Percentiles rank a stretch among this genome's conserved stretches.
Evolutionary conservation across 2,113 vertebrate species (phyloP).

Genomic region (Bubo blakistoni): DNA sequence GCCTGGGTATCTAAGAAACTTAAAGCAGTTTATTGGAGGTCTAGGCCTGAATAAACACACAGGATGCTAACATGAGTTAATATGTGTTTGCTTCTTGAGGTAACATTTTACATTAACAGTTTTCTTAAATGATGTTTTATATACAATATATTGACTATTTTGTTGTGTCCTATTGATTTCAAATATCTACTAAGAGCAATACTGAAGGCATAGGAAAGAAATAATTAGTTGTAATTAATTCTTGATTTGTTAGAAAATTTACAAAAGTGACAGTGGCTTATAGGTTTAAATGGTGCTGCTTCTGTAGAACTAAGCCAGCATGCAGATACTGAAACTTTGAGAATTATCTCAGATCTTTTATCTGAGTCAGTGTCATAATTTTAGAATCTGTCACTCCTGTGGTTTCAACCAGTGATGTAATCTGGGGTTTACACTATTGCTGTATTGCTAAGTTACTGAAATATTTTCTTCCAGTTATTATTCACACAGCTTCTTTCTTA

Average conservation of each 20-base stretch:
- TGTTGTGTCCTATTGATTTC: background rate
- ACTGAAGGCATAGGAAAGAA: background rate
- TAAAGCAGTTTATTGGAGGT: background rate
- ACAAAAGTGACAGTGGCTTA: background rate
- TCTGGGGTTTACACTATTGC: background rate
- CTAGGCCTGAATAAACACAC: background rate
- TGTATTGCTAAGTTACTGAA: background rate
- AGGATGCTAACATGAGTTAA: background rate
- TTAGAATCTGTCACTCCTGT: background rate
- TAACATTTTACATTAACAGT: background rate
- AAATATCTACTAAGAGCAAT: background rate
- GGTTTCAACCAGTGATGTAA: background rate
- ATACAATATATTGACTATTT: background rate
- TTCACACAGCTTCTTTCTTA: background rate
- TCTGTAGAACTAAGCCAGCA: background rate
- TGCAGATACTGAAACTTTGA: background rate
- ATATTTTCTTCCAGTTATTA: background rate
- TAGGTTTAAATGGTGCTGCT: background rate
- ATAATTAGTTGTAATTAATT: background rate
- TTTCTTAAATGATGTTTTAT: background rate
- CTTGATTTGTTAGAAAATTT: background rate
- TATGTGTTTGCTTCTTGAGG: background rate
- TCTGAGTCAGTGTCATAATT: constrained; percentile 1
- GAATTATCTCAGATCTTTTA: background rate
- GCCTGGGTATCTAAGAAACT: background rate